These are phyloP conservation scores for Chelidonichthys spinosus DNA, from an alignment of 2,797 vertebrate species.

Conservation along the genomic window DNA sequence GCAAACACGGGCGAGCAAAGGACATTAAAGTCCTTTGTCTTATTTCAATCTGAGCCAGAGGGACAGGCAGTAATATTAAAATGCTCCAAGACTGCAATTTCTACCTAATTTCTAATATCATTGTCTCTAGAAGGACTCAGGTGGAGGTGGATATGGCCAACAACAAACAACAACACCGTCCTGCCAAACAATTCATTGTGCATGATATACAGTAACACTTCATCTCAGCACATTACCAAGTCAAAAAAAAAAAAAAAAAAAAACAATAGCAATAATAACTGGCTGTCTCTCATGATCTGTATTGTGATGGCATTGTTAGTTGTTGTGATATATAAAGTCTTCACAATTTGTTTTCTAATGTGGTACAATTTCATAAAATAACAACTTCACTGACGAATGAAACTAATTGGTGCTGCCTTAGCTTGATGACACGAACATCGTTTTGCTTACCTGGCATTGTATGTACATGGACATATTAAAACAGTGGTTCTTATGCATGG, in stretches of 20 bases:
- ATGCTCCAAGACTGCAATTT: constrained; percentile 44
- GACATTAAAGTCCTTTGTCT: constrained; percentile 25
- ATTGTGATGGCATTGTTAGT: constrained; percentile 6
- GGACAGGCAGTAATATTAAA: constrained; percentile 41
- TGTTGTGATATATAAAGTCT: constrained; percentile 1
- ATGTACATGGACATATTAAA: neutral
- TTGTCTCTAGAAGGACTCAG: constrained; percentile 16
- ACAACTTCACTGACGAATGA: neutral
- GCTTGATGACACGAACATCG: neutral
- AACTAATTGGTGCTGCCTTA: neutral
- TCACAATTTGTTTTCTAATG: neutral
- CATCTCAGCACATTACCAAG: neutral
- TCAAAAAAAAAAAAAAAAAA: neutral
- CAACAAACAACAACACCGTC: constrained; percentile 15
- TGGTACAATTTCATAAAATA: neutral
- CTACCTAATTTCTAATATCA: constrained; percentile 34
- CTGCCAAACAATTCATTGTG: neutral
- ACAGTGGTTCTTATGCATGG: too few relatives aligned
- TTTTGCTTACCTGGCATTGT: neutral
- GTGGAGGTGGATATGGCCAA: constrained; percentile 23
- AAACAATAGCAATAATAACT: neutral
- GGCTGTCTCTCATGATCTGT: constrained; percentile 3
- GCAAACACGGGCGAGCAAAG: constrained; percentile 19
- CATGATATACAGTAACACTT: neutral
- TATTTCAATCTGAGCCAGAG: constrained; percentile 45